Evolutionary conservation across 2,113 vertebrate species (phyloP).

Genomic region (Scomber japonicus): DNA sequence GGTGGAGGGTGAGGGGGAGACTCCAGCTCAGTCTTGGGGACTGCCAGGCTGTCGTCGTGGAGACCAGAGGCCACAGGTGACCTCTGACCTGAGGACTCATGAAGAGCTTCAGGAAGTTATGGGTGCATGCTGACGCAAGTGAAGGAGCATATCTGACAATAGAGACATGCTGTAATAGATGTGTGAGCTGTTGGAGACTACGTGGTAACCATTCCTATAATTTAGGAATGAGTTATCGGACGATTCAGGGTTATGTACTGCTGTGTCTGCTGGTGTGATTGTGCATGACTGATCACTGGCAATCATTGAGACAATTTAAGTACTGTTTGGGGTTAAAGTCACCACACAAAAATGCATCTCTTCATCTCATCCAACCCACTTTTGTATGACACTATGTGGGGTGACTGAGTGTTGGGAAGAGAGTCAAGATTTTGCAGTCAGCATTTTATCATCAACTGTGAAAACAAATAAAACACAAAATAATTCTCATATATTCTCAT

Average conservation of each 20-base stretch:
- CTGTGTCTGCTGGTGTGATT: constrained; percentile 19
- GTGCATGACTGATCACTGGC: constrained; percentile 23
- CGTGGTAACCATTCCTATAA: constrained; percentile 48
- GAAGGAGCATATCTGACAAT: constrained; percentile 52
- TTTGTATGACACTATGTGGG: constrained; percentile 14
- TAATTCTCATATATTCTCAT: too few species aligned
- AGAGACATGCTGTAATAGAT: constrained; percentile 46
- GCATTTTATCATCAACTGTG: not conserved
- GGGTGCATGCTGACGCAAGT: constrained; percentile 61
- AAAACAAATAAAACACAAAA: not conserved
- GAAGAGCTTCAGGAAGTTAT: constrained; percentile 54
- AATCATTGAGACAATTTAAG: constrained; percentile 51
- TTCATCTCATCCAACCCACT: constrained; percentile 14
- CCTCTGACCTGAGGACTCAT: constrained; percentile 76
- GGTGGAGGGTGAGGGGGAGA: not conserved
- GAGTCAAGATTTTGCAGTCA: not conserved
- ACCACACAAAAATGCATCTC: constrained; percentile 46
- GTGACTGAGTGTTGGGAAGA: not conserved
- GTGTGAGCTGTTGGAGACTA: constrained; percentile 44
- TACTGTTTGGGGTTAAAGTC: constrained; percentile 60
- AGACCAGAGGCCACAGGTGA: constrained; percentile 83
- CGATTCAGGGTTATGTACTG: constrained; percentile 20
- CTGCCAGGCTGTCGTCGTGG: constrained; percentile 80
- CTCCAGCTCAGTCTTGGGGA: constrained; percentile 63
- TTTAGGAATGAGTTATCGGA: constrained; percentile 38